phyloP scores from a whole-genome alignment of 2,113 vertebrate genomes.

The Cebidichthys violaceus region DNA sequence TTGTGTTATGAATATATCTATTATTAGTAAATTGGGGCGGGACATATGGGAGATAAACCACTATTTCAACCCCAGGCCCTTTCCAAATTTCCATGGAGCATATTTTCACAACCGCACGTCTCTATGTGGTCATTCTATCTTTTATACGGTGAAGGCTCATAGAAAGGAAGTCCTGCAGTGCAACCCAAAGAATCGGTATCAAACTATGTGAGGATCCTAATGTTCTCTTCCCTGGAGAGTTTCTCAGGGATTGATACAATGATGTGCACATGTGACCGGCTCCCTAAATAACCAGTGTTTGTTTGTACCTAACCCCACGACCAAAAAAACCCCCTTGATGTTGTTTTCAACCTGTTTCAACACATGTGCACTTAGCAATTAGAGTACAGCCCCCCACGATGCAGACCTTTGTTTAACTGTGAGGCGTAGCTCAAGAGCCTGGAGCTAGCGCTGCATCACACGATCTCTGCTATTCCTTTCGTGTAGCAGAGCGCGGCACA shows the following conservation, averaged over 20 bases:
- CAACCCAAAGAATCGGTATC: background rate
- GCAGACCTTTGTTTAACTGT: too few relatives aligned
- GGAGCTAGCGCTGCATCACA: background rate
- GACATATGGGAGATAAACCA: slow-evolving; percentile 25
- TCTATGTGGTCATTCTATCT: background rate
- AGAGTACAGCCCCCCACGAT: too few relatives aligned
- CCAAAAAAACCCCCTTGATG: background rate
- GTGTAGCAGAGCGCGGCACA: too few relatives aligned
- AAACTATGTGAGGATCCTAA: background rate
- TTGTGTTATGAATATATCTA: slow-evolving; percentile 63
- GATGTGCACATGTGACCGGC: background rate
- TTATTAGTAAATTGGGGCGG: slow-evolving; percentile 36
- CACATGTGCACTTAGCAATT: too few relatives aligned
- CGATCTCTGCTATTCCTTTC: too few relatives aligned
- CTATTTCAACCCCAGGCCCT: slow-evolving; percentile 1
- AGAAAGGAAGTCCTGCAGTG: background rate
- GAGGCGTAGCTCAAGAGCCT: background rate
- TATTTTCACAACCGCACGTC: background rate
- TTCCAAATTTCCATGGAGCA: background rate
- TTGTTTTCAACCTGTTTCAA: background rate
- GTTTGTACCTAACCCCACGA: background rate
- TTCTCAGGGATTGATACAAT: background rate
- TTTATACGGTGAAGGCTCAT: background rate
- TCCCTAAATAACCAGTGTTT: background rate
- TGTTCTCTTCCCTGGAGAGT: background rate